Evolutionary conservation across 2,888 invertebrate species (phyloP).

Genomic region (Heliconius cydno): DNA sequence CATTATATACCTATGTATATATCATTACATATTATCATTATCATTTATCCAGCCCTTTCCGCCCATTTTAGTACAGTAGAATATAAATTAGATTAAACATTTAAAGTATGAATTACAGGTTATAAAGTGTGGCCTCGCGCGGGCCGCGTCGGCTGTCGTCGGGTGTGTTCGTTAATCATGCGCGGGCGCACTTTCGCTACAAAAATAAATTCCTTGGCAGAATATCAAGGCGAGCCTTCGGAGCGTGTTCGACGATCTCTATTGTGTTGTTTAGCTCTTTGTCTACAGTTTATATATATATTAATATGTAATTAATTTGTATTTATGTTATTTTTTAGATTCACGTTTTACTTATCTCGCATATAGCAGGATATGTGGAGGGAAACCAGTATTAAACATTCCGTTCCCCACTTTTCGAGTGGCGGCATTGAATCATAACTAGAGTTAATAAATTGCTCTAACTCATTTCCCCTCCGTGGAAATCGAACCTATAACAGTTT

Average conservation of each 20-base stretch:
- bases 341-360: no score
- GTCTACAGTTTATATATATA: not conserved
- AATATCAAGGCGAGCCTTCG: conserved; percentile 81
- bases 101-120: conserved; percentile 29
- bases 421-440: no score
- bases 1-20: not conserved
- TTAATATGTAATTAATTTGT: not conserved
- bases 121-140: conserved; percentile 7
- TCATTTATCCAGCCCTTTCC: not conserved
- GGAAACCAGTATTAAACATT: not conserved
- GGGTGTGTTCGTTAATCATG: conserved; percentile 69
- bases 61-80: not conserved
- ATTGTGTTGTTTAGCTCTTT: conserved; percentile 54
- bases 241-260: conserved; percentile 67
- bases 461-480: no score
- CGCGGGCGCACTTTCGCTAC: conserved; percentile 77
- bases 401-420: not conserved
- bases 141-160: conserved; percentile 19
- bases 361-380: no score
- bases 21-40: not conserved
- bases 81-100: not conserved
- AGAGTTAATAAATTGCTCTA: no score
- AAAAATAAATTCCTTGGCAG: conserved; percentile 83
- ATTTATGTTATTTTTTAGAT: not conserved
- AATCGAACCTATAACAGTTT: no score